Percentiles rank a stretch among this genome's conserved stretches.
These are phyloP conservation scores for Hippocampus zosterae DNA, from an alignment of 2,113 vertebrate genomes.

Conservation along the genomic window DNA sequence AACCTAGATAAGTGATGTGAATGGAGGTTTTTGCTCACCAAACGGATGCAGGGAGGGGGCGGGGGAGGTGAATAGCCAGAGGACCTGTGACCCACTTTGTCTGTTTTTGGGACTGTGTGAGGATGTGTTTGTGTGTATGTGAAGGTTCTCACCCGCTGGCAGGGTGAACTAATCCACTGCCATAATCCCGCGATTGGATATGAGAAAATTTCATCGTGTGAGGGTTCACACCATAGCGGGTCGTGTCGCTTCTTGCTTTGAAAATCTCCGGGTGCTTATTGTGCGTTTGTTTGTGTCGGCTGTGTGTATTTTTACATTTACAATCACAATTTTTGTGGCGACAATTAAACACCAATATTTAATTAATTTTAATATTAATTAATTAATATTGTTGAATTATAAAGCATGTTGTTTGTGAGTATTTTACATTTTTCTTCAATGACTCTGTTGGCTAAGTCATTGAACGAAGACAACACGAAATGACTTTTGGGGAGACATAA, in stretches of 20 bases:
- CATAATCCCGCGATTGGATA: slow-evolving; percentile 59
- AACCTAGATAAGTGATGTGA: slow-evolving; percentile 43
- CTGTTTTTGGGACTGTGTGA: slow-evolving; percentile 27
- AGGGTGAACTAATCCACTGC: slow-evolving; percentile 57
- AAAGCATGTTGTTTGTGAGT: not conserved
- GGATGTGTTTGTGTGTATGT: slow-evolving; percentile 26
- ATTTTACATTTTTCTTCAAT: not conserved
- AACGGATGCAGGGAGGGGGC: slow-evolving; percentile 28
- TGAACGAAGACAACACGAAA: not conserved
- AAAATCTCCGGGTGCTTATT: slow-evolving; percentile 7
- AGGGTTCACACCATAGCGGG: slow-evolving; percentile 27
- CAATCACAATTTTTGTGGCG: not conserved
- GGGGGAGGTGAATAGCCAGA: slow-evolving; percentile 1
- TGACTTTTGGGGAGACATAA: not conserved
- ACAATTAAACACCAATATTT: not conserved
- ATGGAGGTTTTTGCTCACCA: slow-evolving; percentile 49
- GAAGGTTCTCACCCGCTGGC: slow-evolving; percentile 41
- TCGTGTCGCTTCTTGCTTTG: slow-evolving; percentile 8
- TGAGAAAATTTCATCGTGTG: slow-evolving; percentile 60
- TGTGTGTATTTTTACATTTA: not conserved
- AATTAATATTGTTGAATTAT: too few species aligned
- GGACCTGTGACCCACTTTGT: slow-evolving; percentile 66
- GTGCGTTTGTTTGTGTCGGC: not conserved
- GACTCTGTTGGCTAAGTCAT: too few species aligned
- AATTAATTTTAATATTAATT: too few species aligned